Conservation (phyloP, 2,113 vertebrate species). For the Polypterus senegalus region DNA sequence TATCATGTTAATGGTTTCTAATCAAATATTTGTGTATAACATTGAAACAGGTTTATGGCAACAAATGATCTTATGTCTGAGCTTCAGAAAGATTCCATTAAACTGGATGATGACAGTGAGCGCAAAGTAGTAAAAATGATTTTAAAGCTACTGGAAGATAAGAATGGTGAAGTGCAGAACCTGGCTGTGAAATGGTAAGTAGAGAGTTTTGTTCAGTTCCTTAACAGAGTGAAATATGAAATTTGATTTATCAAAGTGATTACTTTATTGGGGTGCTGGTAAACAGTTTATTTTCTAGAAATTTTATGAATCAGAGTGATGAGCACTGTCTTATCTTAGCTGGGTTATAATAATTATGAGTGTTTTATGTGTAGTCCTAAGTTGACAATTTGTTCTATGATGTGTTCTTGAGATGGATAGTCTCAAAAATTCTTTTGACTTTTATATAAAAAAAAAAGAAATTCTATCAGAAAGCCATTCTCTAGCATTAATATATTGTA, state of each 20-base stretch:
- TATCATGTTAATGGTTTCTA: not conserved
- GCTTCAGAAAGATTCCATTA: constrained; percentile 95
- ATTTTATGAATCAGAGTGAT: no score
- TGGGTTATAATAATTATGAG: no score
- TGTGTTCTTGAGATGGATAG: no score
- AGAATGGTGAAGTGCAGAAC: constrained; percentile 96
- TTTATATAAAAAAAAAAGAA: no score
- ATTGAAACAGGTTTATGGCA: constrained; percentile 80
- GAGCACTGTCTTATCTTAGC: no score
- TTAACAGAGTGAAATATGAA: constrained; percentile 2
- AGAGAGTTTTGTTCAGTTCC: not conserved
- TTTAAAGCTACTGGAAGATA: constrained; percentile 91
- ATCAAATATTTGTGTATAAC: no score
- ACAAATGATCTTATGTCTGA: constrained; percentile 98
- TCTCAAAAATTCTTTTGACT: no score
- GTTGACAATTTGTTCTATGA: no score
- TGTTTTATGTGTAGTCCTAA: no score
- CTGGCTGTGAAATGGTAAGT: constrained; percentile 92
- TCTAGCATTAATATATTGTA: no score
- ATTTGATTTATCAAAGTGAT: fast-evolving
- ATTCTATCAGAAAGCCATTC: no score
- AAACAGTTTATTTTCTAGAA: no score
- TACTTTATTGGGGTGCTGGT: not conserved
- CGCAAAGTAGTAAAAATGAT: constrained; percentile 98
- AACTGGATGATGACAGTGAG: constrained; percentile 95